Evolutionary conservation across 2,888 invertebrate species (phyloP), one percentile per base, ranked within the genome.

Genomic region (Apocheima hispidaria): DNA sequence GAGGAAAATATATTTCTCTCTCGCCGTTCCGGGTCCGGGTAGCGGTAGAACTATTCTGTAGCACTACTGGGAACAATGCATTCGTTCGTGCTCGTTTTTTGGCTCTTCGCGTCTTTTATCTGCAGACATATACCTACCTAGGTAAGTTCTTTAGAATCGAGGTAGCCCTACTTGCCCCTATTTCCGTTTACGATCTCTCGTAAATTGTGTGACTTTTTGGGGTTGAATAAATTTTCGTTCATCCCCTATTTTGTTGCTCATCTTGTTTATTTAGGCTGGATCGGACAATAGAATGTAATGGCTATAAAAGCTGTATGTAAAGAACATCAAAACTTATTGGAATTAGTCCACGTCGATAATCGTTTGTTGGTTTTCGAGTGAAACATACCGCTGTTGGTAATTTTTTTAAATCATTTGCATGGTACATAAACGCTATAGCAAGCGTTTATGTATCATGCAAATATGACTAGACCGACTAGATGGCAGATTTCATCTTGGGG

Each of bases 181-280:
- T 71, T 69, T 64, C 59, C 65, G 60, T 73, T 74, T 77, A 78
- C 71, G 74, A 67, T 64, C 66, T 69, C 68, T 73, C 78, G 72
- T 78, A 78, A 78, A 75, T 69, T 67, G 70, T 69, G 65, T 63
- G 72, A 75, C 73, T 70, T 75, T 72, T 75, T 73, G 66, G 73
- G 71, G 72, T 69, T 68, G 73, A 71, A 77, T 77, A 74, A 68
- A 77, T 72, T 74, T 72, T 67, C 65, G 57, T 71, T 70, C 65
- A 70, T 69, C 71, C 73, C 71, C 72, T 73, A 74, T 74, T 77
- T 71, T 72, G 69, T 68, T 70, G 69, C 66, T 68, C 71, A 77
- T 71, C 65, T 54, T 74, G 76, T 79, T 78, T 70, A 71, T 72
- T 75, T 75, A 75, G 76, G 72, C 58, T 57, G 46, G 53, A 66